These are phyloP conservation scores for Glyphotaelius pellucidus DNA, from an alignment of 2,888 invertebrate species.

Conservation along the genomic window DNA sequence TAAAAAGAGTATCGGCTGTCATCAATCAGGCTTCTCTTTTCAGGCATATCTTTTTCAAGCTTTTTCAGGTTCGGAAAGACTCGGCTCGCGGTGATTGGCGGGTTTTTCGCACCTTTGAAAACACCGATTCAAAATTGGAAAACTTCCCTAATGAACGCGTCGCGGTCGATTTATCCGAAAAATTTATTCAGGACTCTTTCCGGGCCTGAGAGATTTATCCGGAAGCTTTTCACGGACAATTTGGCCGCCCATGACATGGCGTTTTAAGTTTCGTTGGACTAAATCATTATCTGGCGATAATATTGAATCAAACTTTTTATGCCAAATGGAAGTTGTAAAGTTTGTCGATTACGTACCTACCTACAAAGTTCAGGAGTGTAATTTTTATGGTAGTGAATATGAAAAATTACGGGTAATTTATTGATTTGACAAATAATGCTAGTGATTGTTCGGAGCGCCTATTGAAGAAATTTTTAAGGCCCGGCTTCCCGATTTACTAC, in stretches of 20 bases:
- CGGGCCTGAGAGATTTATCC: constrained; percentile 19
- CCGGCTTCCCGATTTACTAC: too few species aligned
- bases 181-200: constrained; percentile 36
- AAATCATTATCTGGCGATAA: not conserved
- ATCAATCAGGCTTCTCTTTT: constrained; percentile 43
- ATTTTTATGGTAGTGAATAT: not conserved
- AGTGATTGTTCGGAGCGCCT: not conserved
- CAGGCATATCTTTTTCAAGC: constrained; percentile 14
- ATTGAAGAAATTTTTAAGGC: not conserved
- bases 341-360: not conserved
- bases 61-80: constrained; percentile 33
- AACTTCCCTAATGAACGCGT: constrained; percentile 60
- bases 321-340: not conserved
- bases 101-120: constrained; percentile 35
- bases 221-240: constrained; percentile 13
- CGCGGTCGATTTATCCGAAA: constrained; percentile 22
- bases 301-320: not conserved
- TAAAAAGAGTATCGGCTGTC: constrained; percentile 32
- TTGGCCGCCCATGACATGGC: constrained; percentile 5
- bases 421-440: not conserved
- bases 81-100: constrained; percentile 11
- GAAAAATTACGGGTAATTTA: not conserved
- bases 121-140: constrained; percentile 58
- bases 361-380: not conserved
- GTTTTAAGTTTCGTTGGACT: constrained; percentile 25